A percentile compares a stretch with the other conserved stretches of the same genome.
phyloP scores from a whole-genome alignment of 2,797 vertebrate species.

The Ctenopoma kingsleyae region DNA sequence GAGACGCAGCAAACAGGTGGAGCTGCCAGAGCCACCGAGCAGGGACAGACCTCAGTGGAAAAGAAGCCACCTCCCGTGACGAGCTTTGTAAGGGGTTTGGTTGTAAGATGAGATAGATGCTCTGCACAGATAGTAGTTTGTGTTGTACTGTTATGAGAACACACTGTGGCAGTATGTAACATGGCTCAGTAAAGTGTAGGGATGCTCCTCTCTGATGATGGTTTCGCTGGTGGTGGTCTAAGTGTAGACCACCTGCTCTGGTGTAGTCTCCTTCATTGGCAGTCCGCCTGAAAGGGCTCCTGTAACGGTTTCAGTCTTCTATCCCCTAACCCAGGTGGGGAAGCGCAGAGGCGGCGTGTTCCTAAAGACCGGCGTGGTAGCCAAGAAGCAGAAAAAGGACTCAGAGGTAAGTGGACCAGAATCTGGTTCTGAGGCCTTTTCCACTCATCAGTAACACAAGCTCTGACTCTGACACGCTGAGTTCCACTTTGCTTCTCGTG shows the following conservation, averaged over 20 bases:
- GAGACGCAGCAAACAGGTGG: conserved; percentile 83
- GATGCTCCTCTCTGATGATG: conserved; percentile 56
- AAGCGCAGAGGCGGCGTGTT: conserved; percentile 97
- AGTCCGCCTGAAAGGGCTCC: conserved; percentile 85
- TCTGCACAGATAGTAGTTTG: neutral
- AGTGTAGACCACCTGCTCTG: conserved; percentile 82
- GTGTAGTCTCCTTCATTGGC: conserved; percentile 89
- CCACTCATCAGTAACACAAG: too few relatives aligned
- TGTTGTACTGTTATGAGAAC: conserved; percentile 13
- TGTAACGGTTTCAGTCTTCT: conserved; percentile 97
- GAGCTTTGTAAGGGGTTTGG: conserved; percentile 89
- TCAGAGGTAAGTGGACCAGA: conserved; percentile 83
- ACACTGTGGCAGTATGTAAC: conserved; percentile 5
- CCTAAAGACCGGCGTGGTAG: conserved; percentile 97
- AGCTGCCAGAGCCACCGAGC: conserved; percentile 71
- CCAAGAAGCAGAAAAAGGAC: conserved; percentile 95
- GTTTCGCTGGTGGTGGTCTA: conserved; percentile 68
- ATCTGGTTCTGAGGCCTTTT: too few relatives aligned
- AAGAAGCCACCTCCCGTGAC: conserved; percentile 84
- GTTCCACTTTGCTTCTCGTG: too few relatives aligned
- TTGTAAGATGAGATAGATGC: conserved; percentile 76
- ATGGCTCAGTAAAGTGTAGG: conserved; percentile 48
- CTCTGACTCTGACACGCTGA: too few relatives aligned
- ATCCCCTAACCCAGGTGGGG: conserved; percentile 98
- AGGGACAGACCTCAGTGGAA: conserved; percentile 78